Evolutionary conservation across 2,888 invertebrate genomes (phyloP).

Genomic region (Eupsilia transversa): DNA sequence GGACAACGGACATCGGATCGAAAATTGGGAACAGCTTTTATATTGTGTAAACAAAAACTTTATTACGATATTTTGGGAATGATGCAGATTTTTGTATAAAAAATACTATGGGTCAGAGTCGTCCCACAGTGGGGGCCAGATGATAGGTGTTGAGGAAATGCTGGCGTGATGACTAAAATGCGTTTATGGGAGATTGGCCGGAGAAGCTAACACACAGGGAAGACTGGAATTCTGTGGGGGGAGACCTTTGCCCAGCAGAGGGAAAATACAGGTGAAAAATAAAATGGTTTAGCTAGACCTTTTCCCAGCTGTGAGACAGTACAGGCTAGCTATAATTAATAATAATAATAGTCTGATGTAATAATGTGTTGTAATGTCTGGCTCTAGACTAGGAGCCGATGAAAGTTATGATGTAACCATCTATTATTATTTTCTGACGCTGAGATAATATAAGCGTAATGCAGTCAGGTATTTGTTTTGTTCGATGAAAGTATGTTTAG

Average conservation of each 20-base stretch:
- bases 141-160: background rate
- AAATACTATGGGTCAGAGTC: background rate
- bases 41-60: conserved; percentile 57
- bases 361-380: conserved; percentile 3
- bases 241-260: too few relatives aligned
- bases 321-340: too few relatives aligned
- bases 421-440: conserved; percentile 29
- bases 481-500: background rate
- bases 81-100: conserved; percentile 2
- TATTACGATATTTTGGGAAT: conserved; percentile 35
- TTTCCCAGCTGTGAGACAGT: too few relatives aligned
- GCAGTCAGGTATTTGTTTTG: background rate
- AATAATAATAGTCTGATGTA: background rate
- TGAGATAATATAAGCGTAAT: conserved; percentile 20
- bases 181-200: too few relatives aligned
- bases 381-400: background rate
- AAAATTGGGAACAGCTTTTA: conserved; percentile 63
- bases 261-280: too few relatives aligned
- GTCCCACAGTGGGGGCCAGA: background rate
- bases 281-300: too few relatives aligned
- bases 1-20: conserved; percentile 67
- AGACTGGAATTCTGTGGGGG: too few relatives aligned
- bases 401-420: background rate
- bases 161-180: too few relatives aligned
- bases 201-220: too few relatives aligned